These are phyloP conservation scores for Ormyrus labotus DNA, from an alignment of 2,888 invertebrate genomes.

Conservation along the genomic window DNA sequence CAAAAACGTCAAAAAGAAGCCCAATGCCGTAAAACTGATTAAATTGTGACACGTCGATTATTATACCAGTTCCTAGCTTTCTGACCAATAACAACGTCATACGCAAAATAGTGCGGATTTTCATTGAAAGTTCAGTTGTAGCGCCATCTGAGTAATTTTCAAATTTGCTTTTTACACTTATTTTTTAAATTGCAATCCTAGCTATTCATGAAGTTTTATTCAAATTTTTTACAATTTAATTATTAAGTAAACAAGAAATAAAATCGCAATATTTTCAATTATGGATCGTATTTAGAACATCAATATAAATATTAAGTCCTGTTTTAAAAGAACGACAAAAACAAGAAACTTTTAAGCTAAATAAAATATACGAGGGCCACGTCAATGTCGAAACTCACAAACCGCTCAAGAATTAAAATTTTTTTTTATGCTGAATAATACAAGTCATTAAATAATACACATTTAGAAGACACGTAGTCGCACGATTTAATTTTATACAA, in stretches of 20 bases:
- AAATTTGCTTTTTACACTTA: too few species aligned
- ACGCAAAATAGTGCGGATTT: constrained; percentile 13
- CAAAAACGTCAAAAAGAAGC: neutral
- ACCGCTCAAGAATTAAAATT: neutral
- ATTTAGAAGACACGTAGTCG: too few species aligned
- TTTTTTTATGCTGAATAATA: constrained; percentile 27
- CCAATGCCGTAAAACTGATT: constrained; percentile 17
- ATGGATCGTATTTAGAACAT: too few species aligned
- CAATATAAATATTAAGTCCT: constrained; percentile 21
- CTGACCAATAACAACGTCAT: constrained; percentile 33
- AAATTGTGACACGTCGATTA: constrained; percentile 31
- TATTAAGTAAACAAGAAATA: too few species aligned
- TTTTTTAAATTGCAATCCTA: too few species aligned
- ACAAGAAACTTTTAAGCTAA: neutral
- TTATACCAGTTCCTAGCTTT: neutral
- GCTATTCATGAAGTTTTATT: too few species aligned
- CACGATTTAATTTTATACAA: too few species aligned
- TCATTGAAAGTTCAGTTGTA: neutral
- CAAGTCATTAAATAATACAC: neutral
- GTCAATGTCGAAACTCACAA: constrained; percentile 44
- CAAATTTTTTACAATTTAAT: too few species aligned
- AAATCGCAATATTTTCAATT: too few species aligned
- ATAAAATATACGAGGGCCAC: constrained; percentile 35
- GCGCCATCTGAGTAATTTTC: too few species aligned
- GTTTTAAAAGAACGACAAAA: constrained; percentile 42